Base-by-base conservation (phyloP, 2,888 invertebrate genomes). In the Slavum lentiscoides region DNA sequence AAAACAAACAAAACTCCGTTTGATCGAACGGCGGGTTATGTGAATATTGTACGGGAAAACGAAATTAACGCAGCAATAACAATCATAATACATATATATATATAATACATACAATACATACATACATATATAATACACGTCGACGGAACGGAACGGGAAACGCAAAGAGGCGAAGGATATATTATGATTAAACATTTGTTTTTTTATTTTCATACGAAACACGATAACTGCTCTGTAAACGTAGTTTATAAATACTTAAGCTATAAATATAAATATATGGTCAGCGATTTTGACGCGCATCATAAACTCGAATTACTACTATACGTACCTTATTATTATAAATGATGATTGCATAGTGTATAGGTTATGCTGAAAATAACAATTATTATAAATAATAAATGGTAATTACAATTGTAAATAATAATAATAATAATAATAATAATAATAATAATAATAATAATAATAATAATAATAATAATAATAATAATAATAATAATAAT, bases 291-390 rank as follows among this genome's bases (percentile, higher is more conserved):
- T 49, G 53, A 53, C 17, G 53, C 8, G 68, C 23, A 11, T 53
- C 30, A 55, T 69, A 69, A 30, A 69, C 53, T 55, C 19, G 53
- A 53, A 55, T 30, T 69, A 69, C 19, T 69, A 4, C 11, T 69
- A 4, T 53, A 17, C 13, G 11, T 67, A 21, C 43, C 17, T 8
- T 68, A 53, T 68, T 68, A 64, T 64, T 64, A 64, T 64, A 37
- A 64, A 64, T 53, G 17, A 23, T 19, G 19, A 53, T 53, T 69
- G 19, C 68, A 30, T 30, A 30, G 1, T 30, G 30, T 30, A n/a
- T n/a, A 30, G 30, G 30, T 30, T 2, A 30, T 30, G 30, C 30
- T 30, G 30, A 30, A 30, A 30, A 30, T 30, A 30, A 30, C 4
- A 30, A 30, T 49, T 8, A 53, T 23, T 53, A 19, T 9, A 69